phyloP scores from a whole-genome alignment of 2,113 vertebrate species.

The Lagopus muta region DNA sequence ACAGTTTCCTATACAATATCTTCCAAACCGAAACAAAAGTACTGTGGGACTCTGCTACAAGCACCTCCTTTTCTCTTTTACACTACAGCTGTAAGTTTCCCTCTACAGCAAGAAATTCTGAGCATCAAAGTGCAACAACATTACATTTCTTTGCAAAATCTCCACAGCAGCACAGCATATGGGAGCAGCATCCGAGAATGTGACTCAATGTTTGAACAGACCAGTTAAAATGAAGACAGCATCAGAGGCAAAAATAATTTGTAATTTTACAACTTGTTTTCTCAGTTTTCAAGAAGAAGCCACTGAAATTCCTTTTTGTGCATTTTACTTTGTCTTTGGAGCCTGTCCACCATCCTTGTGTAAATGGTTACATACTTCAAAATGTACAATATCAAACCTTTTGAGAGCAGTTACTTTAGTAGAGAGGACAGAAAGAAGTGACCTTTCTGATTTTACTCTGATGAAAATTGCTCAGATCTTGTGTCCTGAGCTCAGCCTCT shows the following conservation, averaged over 20 bases:
- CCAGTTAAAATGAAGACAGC: neutral
- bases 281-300: neutral
- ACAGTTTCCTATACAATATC: neutral
- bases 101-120: neutral
- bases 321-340: neutral
- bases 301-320: neutral
- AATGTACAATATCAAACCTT: neutral
- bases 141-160: neutral
- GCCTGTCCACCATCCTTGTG: neutral
- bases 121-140: neutral
- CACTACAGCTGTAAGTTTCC: neutral
- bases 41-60: neutral
- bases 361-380: neutral
- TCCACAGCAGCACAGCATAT: neutral
- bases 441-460: constrained; percentile 3
- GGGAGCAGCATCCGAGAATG: neutral
- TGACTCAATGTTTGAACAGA: neutral
- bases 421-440: neutral
- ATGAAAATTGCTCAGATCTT: constrained; percentile 34
- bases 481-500: neutral
- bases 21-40: neutral
- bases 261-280: neutral
- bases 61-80: neutral
- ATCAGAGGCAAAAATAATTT: neutral
- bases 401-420: neutral